Base-by-base conservation (phyloP, 2,797 vertebrate species). In the Gymnodraco acuticeps region DNA sequence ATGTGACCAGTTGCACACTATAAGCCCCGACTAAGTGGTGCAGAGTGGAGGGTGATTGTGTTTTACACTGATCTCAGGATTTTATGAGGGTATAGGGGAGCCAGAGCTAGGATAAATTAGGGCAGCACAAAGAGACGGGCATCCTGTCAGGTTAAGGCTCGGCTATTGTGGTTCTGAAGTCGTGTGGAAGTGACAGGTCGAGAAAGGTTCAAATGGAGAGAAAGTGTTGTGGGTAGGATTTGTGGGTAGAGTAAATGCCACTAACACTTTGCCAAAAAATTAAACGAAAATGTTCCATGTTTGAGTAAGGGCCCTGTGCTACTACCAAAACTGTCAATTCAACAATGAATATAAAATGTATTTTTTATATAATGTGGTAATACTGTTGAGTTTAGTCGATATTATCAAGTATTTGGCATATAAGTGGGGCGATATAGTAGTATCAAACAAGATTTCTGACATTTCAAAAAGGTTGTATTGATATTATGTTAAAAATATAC, bases 61-160 rank as follows among this genome's bases (percentile, higher is more conserved):
- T 83, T 87, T 80, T 82, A 80, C 83, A 83, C 86, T 83, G 87
- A 92, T 90, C 87, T 81, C 81, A 88, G 91, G 88, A 89, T 91
- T 93, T 88, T 75, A 38, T 38, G 33, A 38, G 33, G 33, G 33
- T 38, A 27, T 82, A 69, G 86, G 38, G 78, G 69, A 70, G 88
- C 64, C 82, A 53, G 82, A 63, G 75, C 79, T 45, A 75, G 84
- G 87, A 89, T 84, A 77, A 90, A 85, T 80, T 73, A 79, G 83
- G 77, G 70, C 80, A 47, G 70, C 75, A 71, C 71, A 82, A 73
- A 87, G 84, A 81, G 75, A 83, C 19, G 50, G 87, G 82, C 87
- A 75, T 75, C 75, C 80, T 81, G 75, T 89, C 87, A 85, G 73
- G 80, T 75, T 80, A 62, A 61, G 27, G 27, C 68, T 16, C 23